phyloP scores from a whole-genome alignment of 2,797 vertebrate species.

The Cynodonichthys magdalenae region DNA sequence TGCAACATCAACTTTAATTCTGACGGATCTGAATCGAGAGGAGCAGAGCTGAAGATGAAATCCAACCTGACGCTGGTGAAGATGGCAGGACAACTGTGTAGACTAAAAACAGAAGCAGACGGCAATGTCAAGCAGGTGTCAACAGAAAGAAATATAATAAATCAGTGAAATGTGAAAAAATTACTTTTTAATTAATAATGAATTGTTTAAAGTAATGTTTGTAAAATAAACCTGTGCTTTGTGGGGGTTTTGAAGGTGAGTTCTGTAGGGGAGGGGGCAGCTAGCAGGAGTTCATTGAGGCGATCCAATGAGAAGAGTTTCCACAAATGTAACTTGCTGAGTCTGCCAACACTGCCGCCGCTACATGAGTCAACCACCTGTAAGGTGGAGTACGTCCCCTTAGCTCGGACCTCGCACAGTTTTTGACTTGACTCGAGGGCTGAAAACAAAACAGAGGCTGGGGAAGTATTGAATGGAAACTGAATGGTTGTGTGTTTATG shows the following conservation, averaged over 20 bases:
- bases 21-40: constrained; percentile 81
- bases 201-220: background rate
- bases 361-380: constrained; percentile 79
- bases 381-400: constrained; percentile 84
- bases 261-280: constrained; percentile 76
- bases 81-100: constrained; percentile 71
- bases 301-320: constrained; percentile 86
- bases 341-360: constrained; percentile 73
- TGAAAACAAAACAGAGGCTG: constrained; percentile 36
- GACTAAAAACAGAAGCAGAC: constrained; percentile 60
- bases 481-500: background rate
- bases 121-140: background rate
- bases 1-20: constrained; percentile 83
- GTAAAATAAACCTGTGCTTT: constrained; percentile 81
- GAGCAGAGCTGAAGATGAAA: constrained; percentile 89
- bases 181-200: background rate
- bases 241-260: constrained; percentile 83
- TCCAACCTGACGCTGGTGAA: constrained; percentile 84
- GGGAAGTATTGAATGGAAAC: background rate
- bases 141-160: background rate
- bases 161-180: background rate
- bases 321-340: constrained; percentile 87
- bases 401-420: constrained; percentile 81
- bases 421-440: constrained; percentile 43
- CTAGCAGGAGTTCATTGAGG: constrained; percentile 85